Base-by-base conservation (phyloP, 2,113 vertebrate species). In the Semicossyphus pulcher region DNA sequence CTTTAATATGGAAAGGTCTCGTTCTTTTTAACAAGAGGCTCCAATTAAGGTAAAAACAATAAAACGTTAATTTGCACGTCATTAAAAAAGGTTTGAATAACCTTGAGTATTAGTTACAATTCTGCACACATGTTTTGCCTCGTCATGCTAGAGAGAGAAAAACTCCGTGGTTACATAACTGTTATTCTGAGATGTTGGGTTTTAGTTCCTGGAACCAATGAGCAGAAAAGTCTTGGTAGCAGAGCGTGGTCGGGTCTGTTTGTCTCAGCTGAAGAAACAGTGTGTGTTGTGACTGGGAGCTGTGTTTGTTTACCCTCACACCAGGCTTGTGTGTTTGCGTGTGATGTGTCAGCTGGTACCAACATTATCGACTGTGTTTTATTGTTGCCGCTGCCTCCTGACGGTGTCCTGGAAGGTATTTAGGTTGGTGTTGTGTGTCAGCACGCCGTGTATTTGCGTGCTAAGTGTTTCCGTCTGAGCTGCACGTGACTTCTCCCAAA, bases 181-280 rank as follows among this genome's bases (percentile, higher is more conserved):
- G 0, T 4, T 10, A 31, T 70, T 72, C 41, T 29, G 20, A 70
- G 37, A 69, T 12, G 28, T 34, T 6, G 15, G 7, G 4, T 37
- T 5, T 10, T 51, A n/a, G 59, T 73, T 68, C 45, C 32, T 79
- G 52, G 66, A 79, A 80, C 25, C 49, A 59, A 67, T 60, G 47
- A 54, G 45, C 41, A 28, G 83, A 28, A 21, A 56, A 0, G 39
- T 75, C 79, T 52, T 80, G 57, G 71, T 78, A 85, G 76, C 67
- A 37, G 64, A 72, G 8, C 21, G 25, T 31, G 77, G 49, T 1
- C 16, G 2, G 20, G 18, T 60, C 5, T 81, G 7, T 79, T 78
- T 73, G 39, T 53, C 48, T 84, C 85, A 83, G 63, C 85, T 88
- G 82, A 80, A 59, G 74, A 85, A 86, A 86, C 75, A 79, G 32